Percentiles rank a stretch among this genome's conserved stretches.
These are phyloP conservation scores for Calliphora vomitoria DNA, from an alignment of 2,888 invertebrate species.

Conservation along the genomic window DNA sequence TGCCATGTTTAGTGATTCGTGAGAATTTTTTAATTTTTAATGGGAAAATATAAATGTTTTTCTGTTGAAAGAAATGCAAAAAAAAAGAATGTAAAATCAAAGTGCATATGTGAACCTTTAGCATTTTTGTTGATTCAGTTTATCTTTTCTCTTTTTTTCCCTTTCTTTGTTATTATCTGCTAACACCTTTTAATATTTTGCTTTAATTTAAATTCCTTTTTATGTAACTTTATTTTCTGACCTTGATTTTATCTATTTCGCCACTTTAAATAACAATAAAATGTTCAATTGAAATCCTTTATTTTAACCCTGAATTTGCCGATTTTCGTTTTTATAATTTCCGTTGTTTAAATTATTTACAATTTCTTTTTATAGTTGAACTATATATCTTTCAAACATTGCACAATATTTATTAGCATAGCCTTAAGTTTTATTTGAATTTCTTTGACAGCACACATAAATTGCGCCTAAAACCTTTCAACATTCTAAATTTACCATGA, in stretches of 20 bases:
- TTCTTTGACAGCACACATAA: conserved; percentile 33
- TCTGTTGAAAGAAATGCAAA: too few species aligned
- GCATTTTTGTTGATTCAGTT: too few species aligned
- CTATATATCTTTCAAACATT: conserved; percentile 22
- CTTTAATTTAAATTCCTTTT: neutral
- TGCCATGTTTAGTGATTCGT: conserved; percentile 24
- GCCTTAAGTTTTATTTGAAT: conserved; percentile 30
- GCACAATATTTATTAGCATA: conserved; percentile 26
- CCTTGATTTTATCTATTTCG: conserved; percentile 38
- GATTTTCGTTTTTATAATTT: conserved; percentile 38
- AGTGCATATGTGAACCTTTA: too few species aligned
- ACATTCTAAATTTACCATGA: conserved; percentile 28
- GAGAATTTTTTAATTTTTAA: neutral
- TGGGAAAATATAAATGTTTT: neutral
- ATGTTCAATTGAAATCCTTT: conserved; percentile 12
- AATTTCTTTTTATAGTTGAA: conserved; percentile 7
- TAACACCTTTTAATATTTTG: neutral
- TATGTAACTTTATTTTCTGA: neutral
- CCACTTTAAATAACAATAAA: neutral
- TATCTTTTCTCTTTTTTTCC: too few species aligned
- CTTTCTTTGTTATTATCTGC: too few species aligned
- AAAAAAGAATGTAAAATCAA: too few species aligned
- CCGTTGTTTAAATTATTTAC: conserved; percentile 23
- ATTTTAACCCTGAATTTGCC: neutral
- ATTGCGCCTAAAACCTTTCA: conserved; percentile 41